Conservation (phyloP, 2,113 vertebrate genomes). For the Syngnathus scovelli region DNA sequence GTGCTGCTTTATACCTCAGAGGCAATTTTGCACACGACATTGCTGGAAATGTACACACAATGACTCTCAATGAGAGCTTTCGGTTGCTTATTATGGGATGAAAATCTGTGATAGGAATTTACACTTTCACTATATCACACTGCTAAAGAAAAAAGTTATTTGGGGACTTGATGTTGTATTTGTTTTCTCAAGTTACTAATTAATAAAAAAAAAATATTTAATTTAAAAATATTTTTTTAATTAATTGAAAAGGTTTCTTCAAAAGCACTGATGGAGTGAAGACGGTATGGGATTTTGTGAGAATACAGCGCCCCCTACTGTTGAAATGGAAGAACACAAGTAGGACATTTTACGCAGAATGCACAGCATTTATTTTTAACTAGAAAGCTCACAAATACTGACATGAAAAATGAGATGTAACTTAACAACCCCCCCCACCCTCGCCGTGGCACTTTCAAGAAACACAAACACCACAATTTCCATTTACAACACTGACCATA, state of each 20-base stretch:
- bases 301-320: conserved; percentile 42
- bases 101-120: conserved; percentile 4
- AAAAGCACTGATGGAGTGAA: background rate
- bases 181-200: no score
- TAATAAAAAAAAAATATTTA: no score
- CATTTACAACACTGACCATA: conserved; percentile 33
- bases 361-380: conserved; percentile 35
- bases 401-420: conserved; percentile 23
- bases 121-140: conserved; percentile 2
- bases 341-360: background rate
- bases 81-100: conserved; percentile 7
- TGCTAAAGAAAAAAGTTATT: background rate
- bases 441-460: background rate
- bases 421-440: background rate
- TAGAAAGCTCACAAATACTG: conserved; percentile 48
- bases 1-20: conserved; percentile 45
- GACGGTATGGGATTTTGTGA: background rate
- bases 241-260: background rate
- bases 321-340: conserved; percentile 16
- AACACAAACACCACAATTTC: conserved; percentile 19
- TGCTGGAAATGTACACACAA: conserved; percentile 29
- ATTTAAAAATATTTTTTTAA: no score
- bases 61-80: conserved; percentile 22
- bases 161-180: background rate
- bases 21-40: conserved; percentile 38